Base-by-base conservation (phyloP, 2,797 vertebrate genomes). In the Neoniphon sammara region DNA sequence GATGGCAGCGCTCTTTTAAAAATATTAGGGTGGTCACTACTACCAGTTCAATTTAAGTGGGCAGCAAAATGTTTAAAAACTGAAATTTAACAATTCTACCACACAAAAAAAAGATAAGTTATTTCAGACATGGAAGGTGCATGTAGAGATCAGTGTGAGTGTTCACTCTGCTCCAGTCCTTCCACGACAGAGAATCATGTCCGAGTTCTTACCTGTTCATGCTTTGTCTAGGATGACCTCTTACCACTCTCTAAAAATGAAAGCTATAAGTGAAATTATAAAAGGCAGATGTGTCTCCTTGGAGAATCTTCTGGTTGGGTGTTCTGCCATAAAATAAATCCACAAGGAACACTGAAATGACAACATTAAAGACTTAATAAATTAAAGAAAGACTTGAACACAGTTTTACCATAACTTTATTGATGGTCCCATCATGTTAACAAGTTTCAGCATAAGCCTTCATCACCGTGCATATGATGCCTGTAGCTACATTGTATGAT, bases 11-110 rank as follows among this genome's bases (percentile, higher is more conserved):
- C 49, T 47, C n/a, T 42, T 82, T 83, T 75, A 23, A 69, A 55
- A 82, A 74, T 74, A 67, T 86, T 90, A 91, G 91, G 44, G n/a
- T 54, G 1, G 66, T 73, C 14, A 11, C 53, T 46, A 10, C 15
- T 49, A 27, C 15, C 8, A 11, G 21, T 70, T 57, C 44, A 61
- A 7, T 62, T 39, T 59, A 34, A 56, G 49, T 6, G 9, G n/a
- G 49, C 56, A 66, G 55, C 50, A 66, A 50, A 17, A 46, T n/a
- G 36, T 52, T 56, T 23, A 42, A 57, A 20, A 20, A 31, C 25
- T 34, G 25, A 3, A 42, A 18, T 58, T 30, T 34, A 58, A 34
- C 56, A 11, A 27, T 15, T 30, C 23, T 47, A 1, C 21, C 23
- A 46, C 17, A 14, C 18, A 44, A 11, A 6, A 10, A 60, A 21